Evolutionary conservation across 1,140 invertebrate species (phyloP), one percentile per base, ranked within the genome.

Genomic region (Watersipora subatra): DNA sequence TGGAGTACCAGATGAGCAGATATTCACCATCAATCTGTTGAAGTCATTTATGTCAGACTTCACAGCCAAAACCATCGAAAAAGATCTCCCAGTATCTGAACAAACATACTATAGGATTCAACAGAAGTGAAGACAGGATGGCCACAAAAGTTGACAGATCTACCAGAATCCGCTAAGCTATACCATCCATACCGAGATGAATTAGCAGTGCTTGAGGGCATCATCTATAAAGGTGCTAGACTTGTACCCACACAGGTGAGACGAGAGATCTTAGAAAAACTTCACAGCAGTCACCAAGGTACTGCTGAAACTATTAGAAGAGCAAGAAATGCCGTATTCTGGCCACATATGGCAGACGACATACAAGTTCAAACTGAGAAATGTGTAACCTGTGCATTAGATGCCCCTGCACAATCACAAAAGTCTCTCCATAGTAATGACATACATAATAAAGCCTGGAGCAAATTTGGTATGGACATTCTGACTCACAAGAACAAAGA

Each of bases 161-260:
- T 64, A 22, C 62, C 65, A 0, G 0, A 25, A 19, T 7, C 2
- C 19, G 26, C 70, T 2, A 62, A 22, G n/a, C 12, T 19, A n/a
- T 72, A 69, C 46, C 71, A 30, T 27, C 56, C 61, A 27, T 68
- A 56, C 62, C 30, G 66, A 57, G 69, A 69, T 57, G 68, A 67
- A 28, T 56, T 69, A n/a, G 67, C 69, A 20, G 59, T 72, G 20
- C 67, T 69, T 64, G 64, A 72, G 65, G 70, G 69, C 12, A 34
- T 72, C 0, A 67, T 72, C 2, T 67, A 67, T 17, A 65, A 66
- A 64, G 68, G 70, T 22, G 28, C 65, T 24, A 65, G 64, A 68
- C 62, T 68, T 7, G 27, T 72, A 12, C 64, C 70, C 1, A 67
- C 66, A 1, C 28, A 1, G 7, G 26, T 12, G 7, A 3, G 64